phyloP scores from a whole-genome alignment of 1,140 invertebrate species.

The Zeugodacus cucurbitae region DNA sequence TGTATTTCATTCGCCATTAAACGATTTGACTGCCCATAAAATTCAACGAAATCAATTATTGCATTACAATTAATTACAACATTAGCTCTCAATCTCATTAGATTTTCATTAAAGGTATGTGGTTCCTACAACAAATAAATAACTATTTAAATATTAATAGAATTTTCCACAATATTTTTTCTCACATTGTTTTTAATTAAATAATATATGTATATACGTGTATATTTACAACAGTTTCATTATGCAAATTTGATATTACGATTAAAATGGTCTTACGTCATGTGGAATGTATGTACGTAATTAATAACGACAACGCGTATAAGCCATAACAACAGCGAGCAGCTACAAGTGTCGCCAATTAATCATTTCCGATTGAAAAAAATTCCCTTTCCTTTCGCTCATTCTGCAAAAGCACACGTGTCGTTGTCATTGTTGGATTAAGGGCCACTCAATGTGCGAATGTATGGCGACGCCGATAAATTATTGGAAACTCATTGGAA shows the following conservation, averaged over 20 bases:
- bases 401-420: neutral
- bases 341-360: slow-evolving; percentile 5
- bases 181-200: neutral
- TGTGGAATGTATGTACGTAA: neutral
- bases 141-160: neutral
- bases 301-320: neutral
- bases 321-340: neutral
- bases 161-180: neutral
- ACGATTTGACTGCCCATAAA: neutral
- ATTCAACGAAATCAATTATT: neutral
- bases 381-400: neutral
- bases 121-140: neutral
- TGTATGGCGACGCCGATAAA: neutral
- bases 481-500: neutral
- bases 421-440: slow-evolving; percentile 13
- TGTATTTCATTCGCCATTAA: neutral
- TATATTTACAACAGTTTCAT: slow-evolving; percentile 6
- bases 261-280: neutral
- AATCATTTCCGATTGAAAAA: slow-evolving; percentile 11
- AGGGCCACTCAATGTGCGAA: neutral
- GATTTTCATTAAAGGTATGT: neutral
- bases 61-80: slow-evolving; percentile 36
- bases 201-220: no score
- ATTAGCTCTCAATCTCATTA: neutral
- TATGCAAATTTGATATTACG: slow-evolving; percentile 9